phyloP scores from a whole-genome alignment of 2,888 invertebrate genomes.

The Drosophila tanythrix region DNA sequence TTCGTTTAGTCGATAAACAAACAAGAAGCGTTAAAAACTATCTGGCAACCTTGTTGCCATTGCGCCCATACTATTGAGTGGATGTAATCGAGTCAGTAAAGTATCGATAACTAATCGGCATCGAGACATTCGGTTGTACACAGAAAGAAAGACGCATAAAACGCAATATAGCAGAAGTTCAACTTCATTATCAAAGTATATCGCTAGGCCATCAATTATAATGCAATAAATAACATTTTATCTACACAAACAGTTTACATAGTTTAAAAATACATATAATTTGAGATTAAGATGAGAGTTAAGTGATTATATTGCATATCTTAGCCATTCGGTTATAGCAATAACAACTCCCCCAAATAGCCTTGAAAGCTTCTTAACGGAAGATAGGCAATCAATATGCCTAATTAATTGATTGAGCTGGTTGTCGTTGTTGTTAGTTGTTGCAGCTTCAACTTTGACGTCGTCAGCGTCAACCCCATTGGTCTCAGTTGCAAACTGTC shows the following conservation, averaged over 20 bases:
- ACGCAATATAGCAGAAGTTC: not conserved
- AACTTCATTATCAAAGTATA: not conserved
- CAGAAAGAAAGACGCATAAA: accelerated
- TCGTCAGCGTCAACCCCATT: conserved; percentile 2
- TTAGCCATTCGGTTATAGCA: not conserved
- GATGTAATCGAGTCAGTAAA: not conserved
- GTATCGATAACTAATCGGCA: not conserved
- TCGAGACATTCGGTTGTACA: not conserved
- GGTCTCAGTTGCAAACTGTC: conserved; percentile 58
- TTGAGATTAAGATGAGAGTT: not conserved
- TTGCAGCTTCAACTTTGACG: not conserved
- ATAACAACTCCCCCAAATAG: conserved; percentile 33
- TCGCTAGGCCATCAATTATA: not conserved
- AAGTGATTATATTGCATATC: not conserved
- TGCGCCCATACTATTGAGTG: not conserved
- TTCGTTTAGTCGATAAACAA: not conserved
- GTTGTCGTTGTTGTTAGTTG: conserved; percentile 16
- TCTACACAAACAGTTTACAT: not conserved
- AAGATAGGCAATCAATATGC: conserved; percentile 9
- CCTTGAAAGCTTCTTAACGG: not conserved
- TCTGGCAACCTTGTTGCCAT: not conserved
- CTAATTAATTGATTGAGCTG: conserved; percentile 71
- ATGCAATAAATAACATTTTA: not conserved
- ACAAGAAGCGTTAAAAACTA: not conserved
- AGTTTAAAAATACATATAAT: not conserved